Conservation (phyloP, 2,888 invertebrate genomes). For the Peribatodes rhomboidaria region DNA sequence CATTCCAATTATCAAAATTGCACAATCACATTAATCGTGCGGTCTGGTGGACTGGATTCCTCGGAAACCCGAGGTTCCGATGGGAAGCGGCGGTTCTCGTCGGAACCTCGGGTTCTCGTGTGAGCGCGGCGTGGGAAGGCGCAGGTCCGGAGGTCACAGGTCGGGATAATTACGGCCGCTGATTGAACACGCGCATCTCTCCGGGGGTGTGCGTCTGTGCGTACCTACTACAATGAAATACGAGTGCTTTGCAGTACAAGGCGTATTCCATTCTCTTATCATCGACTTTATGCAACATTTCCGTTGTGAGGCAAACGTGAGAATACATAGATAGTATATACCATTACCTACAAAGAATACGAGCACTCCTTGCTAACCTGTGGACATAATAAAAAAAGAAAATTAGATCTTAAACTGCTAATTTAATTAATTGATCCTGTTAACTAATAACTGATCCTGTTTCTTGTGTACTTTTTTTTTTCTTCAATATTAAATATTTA, state of each 20-base stretch:
- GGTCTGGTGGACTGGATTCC: conserved; percentile 14
- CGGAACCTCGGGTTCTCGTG: conserved; percentile 52
- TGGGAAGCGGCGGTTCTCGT: conserved; percentile 24
- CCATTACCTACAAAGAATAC: too few species aligned
- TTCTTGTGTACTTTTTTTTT: too few species aligned
- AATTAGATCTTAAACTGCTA: too few species aligned
- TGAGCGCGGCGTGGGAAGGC: conserved; percentile 66
- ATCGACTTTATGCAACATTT: neutral
- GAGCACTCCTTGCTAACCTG: too few species aligned
- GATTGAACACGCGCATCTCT: conserved; percentile 57
- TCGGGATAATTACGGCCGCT: conserved; percentile 76
- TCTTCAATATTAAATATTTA: too few species aligned
- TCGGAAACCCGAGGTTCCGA: conserved; percentile 7
- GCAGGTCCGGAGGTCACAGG: conserved; percentile 70
- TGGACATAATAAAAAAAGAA: too few species aligned
- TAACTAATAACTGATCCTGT: too few species aligned
- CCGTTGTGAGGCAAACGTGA: neutral
- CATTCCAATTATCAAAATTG: conserved; percentile 30
- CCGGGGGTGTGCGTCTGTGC: conserved; percentile 44
- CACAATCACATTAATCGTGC: conserved; percentile 28
- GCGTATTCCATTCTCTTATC: neutral
- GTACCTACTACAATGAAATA: conserved; percentile 14
- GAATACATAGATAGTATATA: too few species aligned
- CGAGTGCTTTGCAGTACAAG: neutral
- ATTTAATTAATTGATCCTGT: too few species aligned